Conservation (phyloP, 2,888 invertebrate genomes). For the Notodonta dromedarius region DNA sequence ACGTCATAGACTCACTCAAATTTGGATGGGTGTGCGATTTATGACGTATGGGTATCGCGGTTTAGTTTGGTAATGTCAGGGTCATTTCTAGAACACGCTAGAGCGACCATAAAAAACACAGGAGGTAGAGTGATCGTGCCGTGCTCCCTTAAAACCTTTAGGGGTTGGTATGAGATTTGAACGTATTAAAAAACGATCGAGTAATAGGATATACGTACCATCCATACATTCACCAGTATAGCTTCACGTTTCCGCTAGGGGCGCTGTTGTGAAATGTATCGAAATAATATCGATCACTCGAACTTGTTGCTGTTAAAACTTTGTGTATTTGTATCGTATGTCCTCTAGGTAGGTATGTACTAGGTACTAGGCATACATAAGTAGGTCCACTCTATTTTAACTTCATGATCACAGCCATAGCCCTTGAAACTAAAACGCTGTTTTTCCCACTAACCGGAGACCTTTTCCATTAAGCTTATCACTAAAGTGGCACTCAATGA, state of each 20-base stretch:
- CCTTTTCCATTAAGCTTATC: constrained; percentile 15
- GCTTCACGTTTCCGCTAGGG: no score
- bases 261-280: no score
- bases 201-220: no score
- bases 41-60: background rate
- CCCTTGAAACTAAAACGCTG: constrained; percentile 6
- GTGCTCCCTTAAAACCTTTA: no score
- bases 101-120: background rate
- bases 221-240: no score
- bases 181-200: no score
- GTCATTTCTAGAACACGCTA: background rate
- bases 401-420: background rate
- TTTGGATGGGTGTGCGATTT: background rate
- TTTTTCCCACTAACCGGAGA: constrained; percentile 2
- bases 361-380: background rate
- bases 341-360: no score
- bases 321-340: no score
- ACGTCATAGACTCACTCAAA: background rate
- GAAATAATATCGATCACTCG: no score
- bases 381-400: background rate
- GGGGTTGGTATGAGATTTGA: no score
- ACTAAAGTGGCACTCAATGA: constrained; percentile 30
- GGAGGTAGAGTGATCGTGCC: no score
- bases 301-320: no score
- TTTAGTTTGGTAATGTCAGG: background rate